These are phyloP conservation scores for Holothuria scabra DNA, from an alignment of 53 echinoderm and acorn worm species.

Conservation along the genomic window DNA sequence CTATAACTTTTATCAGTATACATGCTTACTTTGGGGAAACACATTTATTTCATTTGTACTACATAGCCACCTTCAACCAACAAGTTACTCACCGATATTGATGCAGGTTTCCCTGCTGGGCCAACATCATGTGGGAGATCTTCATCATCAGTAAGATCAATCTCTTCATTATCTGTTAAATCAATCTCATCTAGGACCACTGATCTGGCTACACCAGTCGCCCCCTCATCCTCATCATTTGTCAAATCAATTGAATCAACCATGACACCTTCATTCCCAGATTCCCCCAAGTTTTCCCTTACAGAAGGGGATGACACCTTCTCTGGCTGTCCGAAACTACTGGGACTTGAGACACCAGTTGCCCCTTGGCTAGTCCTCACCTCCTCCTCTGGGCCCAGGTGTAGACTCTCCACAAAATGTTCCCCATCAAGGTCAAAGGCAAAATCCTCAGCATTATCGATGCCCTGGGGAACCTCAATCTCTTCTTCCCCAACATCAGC, in stretches of 20 bases:
- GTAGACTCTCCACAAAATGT: not conserved
- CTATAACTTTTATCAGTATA: too few species aligned
- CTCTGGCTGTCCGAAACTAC: not conserved
- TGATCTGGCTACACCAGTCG: not conserved
- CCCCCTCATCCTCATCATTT: constrained; percentile 46
- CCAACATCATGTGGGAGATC: not conserved
- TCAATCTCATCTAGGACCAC: not conserved
- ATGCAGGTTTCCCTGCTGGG: too few species aligned
- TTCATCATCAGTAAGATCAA: constrained; percentile 16
- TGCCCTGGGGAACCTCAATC: not conserved
- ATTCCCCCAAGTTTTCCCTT: not conserved
- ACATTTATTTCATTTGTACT: too few species aligned
- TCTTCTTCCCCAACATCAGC: not conserved
- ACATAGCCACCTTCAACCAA: too few species aligned
- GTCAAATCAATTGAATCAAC: constrained; percentile 53
- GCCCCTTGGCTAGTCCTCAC: not conserved
- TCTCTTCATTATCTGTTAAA: constrained; percentile 1
- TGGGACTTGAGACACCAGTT: not conserved
- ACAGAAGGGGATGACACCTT: not conserved
- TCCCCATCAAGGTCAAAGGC: constrained; percentile 13
- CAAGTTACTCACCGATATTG: too few species aligned
- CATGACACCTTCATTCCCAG: too few species aligned
- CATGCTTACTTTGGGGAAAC: too few species aligned
- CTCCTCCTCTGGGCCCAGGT: not conserved
- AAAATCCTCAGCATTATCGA: constrained; percentile 18